Evolutionary conservation across 1,140 invertebrate species (phyloP).

Genomic region (Phenacoccus solenopsis): DNA sequence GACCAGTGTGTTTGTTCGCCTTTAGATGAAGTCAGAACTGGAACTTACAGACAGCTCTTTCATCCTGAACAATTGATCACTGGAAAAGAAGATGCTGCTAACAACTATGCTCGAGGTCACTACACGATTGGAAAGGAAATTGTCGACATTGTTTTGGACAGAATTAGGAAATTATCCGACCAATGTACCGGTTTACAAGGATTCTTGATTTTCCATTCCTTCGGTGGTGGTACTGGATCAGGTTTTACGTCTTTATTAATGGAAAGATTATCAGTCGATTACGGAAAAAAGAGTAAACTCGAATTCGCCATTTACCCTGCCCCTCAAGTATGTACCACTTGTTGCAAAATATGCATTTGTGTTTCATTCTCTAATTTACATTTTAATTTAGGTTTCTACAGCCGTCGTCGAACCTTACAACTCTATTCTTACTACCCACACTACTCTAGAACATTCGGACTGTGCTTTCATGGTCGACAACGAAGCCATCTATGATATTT

Average conservation of each 20-base stretch:
- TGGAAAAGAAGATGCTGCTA: constrained; percentile 78
- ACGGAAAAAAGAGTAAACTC: constrained; percentile 78
- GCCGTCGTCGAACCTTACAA: constrained; percentile 63
- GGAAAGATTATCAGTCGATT: constrained; percentile 78
- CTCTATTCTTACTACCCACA: constrained; percentile 66
- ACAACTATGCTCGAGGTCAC: constrained; percentile 79
- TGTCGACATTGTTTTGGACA: constrained; percentile 64
- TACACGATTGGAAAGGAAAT: constrained; percentile 86
- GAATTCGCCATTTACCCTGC: constrained; percentile 84
- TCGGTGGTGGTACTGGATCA: constrained; percentile 78
- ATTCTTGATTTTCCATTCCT: constrained; percentile 80
- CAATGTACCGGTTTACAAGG: constrained; percentile 77
- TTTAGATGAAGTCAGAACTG: constrained; percentile 62
- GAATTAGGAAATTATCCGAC: constrained; percentile 66
- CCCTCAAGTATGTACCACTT: constrained; percentile 43
- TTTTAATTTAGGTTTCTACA: constrained; percentile 45
- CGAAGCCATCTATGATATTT: constrained; percentile 62
- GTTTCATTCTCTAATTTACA: too few species aligned
- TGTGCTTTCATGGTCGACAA: too few species aligned
- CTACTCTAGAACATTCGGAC: constrained; percentile 50
- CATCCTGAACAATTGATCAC: constrained; percentile 75
- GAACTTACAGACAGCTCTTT: constrained; percentile 71
- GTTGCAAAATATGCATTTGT: background rate
- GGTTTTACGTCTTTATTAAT: constrained; percentile 78
- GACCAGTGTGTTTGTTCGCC: constrained; percentile 22